Base-by-base conservation (phyloP, 2,888 invertebrate species). In the Chymomyza fuscimana region DNA sequence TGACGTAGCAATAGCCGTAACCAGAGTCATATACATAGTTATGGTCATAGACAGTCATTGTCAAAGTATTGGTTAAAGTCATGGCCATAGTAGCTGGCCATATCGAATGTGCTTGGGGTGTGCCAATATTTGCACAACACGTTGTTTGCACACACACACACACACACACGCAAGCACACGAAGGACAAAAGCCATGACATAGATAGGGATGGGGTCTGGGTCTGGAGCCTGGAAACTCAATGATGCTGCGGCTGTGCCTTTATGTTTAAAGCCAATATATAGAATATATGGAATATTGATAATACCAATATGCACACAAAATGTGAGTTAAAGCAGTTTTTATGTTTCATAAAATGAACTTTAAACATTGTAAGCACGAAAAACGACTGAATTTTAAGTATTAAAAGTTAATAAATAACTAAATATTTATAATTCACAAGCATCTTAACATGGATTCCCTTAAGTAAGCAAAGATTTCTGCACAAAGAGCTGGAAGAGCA, bases 241-340 rank as follows among this genome's bases (percentile, higher is more conserved):
- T 19, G 52, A 16, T 54, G 52, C 52, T 54, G 19, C 40, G 1
- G 12, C 40, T 46, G 12, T 46, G 40, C 40, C 32, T 32, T 32
- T 7, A 32, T 1, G 32, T 32, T 32, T 32, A 32, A 32, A 12
- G 32, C 22, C 73, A 86, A 74, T 79, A 85, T 85, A 86, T 88
- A 84, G 88, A 88, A 84, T 88, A 80, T 84, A 86, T 85, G 84
- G n/a, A n/a, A n/a, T n/a, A n/a, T n/a, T 80, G 72, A 78, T 77
- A 19, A 54, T 16, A 54, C 16, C 54, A 5, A 15, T 4, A 16
- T 54, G 19, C n/a, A 54, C 22, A 16, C n/a, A 22, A 19, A 54
- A 15, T 4, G 54, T 4, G 5, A 7, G 32, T 32, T 32, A 32
- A 32, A 32, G 32, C 32, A 1, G 32, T 7, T 32, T 32, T 32